These are phyloP conservation scores for Plusia festucae DNA, from an alignment of 2,888 invertebrate genomes.

Conservation along the genomic window DNA sequence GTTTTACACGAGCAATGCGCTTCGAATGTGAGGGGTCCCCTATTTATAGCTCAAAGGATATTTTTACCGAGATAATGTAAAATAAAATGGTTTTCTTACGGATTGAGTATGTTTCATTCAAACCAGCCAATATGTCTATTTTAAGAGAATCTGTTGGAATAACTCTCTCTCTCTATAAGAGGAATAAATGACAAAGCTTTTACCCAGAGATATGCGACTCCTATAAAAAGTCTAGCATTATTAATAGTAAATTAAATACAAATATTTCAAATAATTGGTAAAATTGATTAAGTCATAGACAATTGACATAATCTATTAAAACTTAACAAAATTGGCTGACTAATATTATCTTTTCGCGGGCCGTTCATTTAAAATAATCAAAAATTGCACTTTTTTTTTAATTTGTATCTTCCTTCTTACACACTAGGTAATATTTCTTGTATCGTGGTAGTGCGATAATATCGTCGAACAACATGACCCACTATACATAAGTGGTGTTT, in stretches of 20 bases:
- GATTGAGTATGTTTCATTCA: conserved; percentile 21
- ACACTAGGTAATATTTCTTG: neutral
- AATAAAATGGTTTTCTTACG: conserved; percentile 26
- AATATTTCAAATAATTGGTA: too few species aligned
- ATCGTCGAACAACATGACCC: conserved; percentile 20
- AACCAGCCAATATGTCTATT: conserved; percentile 1
- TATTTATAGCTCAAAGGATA: conserved; percentile 47
- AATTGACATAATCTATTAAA: too few species aligned
- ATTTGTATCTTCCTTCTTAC: neutral
- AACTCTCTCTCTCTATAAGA: too few species aligned
- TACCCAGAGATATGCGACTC: neutral
- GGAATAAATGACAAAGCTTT: neutral
- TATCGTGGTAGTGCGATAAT: conserved; percentile 1
- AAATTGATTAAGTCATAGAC: too few species aligned
- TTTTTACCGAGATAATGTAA: conserved; percentile 31
- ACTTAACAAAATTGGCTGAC: too few species aligned
- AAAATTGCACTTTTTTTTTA: neutral
- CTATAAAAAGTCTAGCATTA: too few species aligned
- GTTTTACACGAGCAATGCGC: conserved; percentile 46
- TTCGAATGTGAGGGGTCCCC: conserved; percentile 26
- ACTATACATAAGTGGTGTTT: conserved; percentile 36
- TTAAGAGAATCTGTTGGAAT: conserved; percentile 7
- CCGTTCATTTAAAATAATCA: too few species aligned
- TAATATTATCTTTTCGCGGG: too few species aligned
- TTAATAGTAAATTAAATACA: too few species aligned